Percentiles rank a stretch among this genome's conserved stretches.
Evolutionary conservation across 1,140 invertebrate genomes (phyloP).

Genomic region (Leptinotarsa texana): DNA sequence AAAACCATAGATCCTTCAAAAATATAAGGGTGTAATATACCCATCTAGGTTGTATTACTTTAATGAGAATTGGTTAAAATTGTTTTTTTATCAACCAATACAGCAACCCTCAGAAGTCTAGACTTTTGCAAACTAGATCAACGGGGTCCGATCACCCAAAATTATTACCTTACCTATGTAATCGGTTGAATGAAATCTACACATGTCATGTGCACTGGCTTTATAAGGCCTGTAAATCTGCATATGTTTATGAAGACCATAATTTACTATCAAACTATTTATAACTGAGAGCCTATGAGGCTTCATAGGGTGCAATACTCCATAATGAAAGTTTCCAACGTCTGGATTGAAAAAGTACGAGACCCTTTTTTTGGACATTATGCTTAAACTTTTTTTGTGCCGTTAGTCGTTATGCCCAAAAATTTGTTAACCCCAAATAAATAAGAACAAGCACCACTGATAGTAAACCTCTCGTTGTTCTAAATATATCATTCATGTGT

Average conservation of each 20-base stretch:
- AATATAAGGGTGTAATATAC: too few relatives aligned
- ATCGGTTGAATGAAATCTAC: conserved; percentile 96
- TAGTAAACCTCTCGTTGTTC: conserved; percentile 49
- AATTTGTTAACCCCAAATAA: conserved; percentile 48
- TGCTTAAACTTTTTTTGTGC: background rate
- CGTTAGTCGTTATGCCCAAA: conserved; percentile 31
- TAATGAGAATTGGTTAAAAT: too few relatives aligned
- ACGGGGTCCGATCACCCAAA: too few relatives aligned
- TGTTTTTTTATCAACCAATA: too few relatives aligned
- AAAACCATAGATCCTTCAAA: too few relatives aligned
- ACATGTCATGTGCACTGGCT: conserved; percentile 96
- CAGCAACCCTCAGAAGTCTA: too few relatives aligned
- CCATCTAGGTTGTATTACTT: too few relatives aligned
- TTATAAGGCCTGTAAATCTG: conserved; percentile 92
- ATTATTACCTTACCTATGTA: conserved; percentile 70
- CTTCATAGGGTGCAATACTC: conserved; percentile 98
- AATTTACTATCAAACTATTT: conserved; percentile 93
- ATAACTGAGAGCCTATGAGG: conserved; percentile 94
- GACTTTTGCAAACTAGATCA: too few relatives aligned
- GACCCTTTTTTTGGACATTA: conserved; percentile 75
- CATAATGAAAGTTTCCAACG: conserved; percentile 97
- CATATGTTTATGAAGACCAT: conserved; percentile 96
- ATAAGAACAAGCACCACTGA: conserved; percentile 47
- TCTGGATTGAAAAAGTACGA: conserved; percentile 95
- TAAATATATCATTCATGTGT: conserved; percentile 44